Base-by-base conservation (phyloP, 2,888 invertebrate genomes). In the Pseudanteris insignis region DNA sequence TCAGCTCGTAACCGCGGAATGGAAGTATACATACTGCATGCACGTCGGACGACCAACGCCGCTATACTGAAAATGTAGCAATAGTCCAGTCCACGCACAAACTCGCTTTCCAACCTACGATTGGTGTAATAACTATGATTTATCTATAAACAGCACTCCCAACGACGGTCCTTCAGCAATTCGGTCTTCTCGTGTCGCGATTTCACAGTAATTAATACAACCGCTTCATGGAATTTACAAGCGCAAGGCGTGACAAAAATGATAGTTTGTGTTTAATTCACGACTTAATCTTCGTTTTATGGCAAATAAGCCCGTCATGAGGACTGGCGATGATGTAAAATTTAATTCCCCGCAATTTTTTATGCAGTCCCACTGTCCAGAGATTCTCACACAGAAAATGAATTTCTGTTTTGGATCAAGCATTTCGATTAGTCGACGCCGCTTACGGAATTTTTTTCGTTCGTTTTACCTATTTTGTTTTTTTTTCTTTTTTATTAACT, bases 11-110 rank as follows among this genome's bases (percentile, higher is more conserved):
- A 77, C 74, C 70, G 70, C 69, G 75, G 74, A 79, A 79, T 80
- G 79, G 77, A 79, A 80, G 77, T 78, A 79, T 80, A 78, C 79
- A 80, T 80, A 78, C 76, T 79, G 77, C 68, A 80, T 79, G 78
- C 68, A 67, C 67, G 72, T 70, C 68, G 70, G 71, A 67, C 75
- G 72, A 59, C 60, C 60, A 54, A 34, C 65, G 54, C 37, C 54
- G 48, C 61, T 63, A 63, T n/a, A n/a, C 66, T 67, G 73, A 74
- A 77, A 77, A 76, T 74, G 73, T 72, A 61, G 66, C 60, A 59
- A 65, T 60, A 54, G 47, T 44, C 58, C 53, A 18, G 37, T 9
- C 37, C 36, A 29, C 43, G 50, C 55, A 55, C 34, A 33, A 55
- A 15, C 36, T 55, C 50, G 46, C 47, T 59, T 65, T 63, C 63